Percentiles rank a stretch among this genome's conserved stretches.
Evolutionary conservation across 2,113 vertebrate genomes (phyloP).

Genomic region (Brachionichthys hirsutus): DNA sequence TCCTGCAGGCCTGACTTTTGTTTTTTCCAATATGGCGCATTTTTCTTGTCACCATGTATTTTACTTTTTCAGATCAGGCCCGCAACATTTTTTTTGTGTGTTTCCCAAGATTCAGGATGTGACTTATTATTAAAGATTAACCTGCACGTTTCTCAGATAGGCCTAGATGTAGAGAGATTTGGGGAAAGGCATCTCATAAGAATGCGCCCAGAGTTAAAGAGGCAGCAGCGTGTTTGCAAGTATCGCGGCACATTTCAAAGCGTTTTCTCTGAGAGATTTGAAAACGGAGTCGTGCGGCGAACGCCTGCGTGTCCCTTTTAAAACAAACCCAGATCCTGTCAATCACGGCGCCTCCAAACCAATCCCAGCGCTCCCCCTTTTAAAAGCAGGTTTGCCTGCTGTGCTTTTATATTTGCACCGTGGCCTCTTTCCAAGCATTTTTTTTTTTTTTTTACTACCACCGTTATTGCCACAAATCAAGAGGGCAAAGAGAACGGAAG

Average conservation of each 20-base stretch:
- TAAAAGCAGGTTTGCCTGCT: constrained; percentile 96
- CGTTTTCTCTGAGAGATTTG: constrained; percentile 92
- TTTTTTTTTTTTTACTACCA: constrained; percentile 95
- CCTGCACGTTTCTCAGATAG: constrained; percentile 3
- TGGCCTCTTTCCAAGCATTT: constrained; percentile 92
- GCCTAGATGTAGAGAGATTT: constrained; percentile 28
- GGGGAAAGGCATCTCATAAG: constrained; percentile 31
- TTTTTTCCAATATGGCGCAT: too few species aligned
- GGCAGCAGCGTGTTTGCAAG: constrained; percentile 62
- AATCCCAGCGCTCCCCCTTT: constrained; percentile 91
- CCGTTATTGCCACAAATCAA: constrained; percentile 92
- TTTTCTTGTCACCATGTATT: constrained; percentile 19
- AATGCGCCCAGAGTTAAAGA: constrained; percentile 70
- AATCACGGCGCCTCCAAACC: constrained; percentile 90
- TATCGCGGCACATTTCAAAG: constrained; percentile 95
- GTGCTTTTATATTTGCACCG: constrained; percentile 99
- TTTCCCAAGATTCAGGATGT: constrained; percentile 17
- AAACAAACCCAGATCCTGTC: constrained; percentile 97
- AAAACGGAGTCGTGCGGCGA: constrained; percentile 95
- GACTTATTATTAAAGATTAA: too few species aligned
- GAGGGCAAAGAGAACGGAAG: constrained; percentile 83
- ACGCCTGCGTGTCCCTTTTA: constrained; percentile 97
- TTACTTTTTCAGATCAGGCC: constrained; percentile 41
- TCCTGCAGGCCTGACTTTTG: too few species aligned
- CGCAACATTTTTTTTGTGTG: constrained; percentile 39